phyloP scores from a whole-genome alignment of 1,140 invertebrate genomes.

The Adelges cooleyi region DNA sequence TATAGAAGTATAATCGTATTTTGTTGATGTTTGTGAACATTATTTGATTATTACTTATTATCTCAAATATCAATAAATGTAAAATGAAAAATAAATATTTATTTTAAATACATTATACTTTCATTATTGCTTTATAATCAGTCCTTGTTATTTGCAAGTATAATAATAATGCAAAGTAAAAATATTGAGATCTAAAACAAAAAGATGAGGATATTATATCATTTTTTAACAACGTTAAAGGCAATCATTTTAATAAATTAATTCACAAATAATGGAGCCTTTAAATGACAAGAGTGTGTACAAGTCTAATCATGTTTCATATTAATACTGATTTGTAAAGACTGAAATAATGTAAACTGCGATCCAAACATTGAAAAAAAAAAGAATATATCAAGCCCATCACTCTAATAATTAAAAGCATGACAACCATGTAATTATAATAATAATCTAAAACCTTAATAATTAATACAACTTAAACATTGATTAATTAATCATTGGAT shows the following conservation, averaged over 20 bases:
- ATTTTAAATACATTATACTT: conserved; percentile 26
- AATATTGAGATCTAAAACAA: conserved; percentile 26
- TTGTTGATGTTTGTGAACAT: conserved; percentile 15
- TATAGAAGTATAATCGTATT: no score
- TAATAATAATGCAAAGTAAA: conserved; percentile 27
- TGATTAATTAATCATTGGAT: no score
- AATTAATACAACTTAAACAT: conserved; percentile 7
- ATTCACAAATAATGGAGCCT: no score
- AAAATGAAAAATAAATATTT: conserved; percentile 25
- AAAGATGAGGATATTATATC: background rate
- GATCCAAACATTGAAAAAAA: conserved; percentile 11
- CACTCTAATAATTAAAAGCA: conserved; percentile 21
- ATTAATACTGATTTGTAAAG: conserved; percentile 19
- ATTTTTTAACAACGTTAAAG: no score
- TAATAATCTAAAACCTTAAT: conserved; percentile 23
- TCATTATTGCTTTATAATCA: conserved; percentile 28
- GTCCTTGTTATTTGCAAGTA: conserved; percentile 27
- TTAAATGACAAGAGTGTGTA: no score
- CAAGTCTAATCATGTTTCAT: no score
- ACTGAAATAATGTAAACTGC: conserved; percentile 24
- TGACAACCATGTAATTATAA: conserved; percentile 25
- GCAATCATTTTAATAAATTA: no score
- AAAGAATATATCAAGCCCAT: conserved; percentile 19
- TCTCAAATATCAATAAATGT: conserved; percentile 6
- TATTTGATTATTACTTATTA: background rate